Conservation (phyloP, 2,797 vertebrate species). For the Valencia hispanica region DNA sequence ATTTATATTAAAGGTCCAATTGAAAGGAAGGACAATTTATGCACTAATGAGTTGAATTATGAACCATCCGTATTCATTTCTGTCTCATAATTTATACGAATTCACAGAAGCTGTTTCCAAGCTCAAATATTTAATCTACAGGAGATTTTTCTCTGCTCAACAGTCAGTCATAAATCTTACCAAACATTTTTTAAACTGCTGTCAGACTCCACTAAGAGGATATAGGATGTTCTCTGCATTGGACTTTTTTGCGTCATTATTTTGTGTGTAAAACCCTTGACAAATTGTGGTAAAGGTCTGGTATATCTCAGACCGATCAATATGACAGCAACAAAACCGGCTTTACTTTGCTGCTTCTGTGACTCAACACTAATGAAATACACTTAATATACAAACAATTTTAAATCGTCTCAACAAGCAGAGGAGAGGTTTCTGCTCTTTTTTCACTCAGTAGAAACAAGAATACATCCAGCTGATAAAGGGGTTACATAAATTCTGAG, state of each 20-base stretch:
- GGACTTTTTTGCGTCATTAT: not conserved
- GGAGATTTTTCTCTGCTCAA: slow-evolving; percentile 33
- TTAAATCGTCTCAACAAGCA: not conserved
- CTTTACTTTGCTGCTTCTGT: not conserved
- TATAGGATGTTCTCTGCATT: not conserved
- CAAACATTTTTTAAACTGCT: slow-evolving; percentile 12
- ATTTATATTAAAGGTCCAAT: slow-evolving; percentile 76
- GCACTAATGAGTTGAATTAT: slow-evolving; percentile 68
- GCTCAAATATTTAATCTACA: slow-evolving; percentile 24
- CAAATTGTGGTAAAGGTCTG: not conserved
- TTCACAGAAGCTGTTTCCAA: slow-evolving; percentile 46
- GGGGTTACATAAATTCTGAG: not conserved
- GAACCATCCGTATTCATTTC: slow-evolving; percentile 53
- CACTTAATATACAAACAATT: not conserved
- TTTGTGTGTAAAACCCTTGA: not conserved
- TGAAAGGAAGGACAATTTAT: slow-evolving; percentile 62
- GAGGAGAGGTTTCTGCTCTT: not conserved
- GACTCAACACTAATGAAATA: not conserved
- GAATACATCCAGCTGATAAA: not conserved
- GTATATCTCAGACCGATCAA: not conserved
- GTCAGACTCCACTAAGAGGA: not conserved
- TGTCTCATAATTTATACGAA: slow-evolving; percentile 40
- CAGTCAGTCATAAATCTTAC: slow-evolving; percentile 46
- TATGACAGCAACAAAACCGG: not conserved
- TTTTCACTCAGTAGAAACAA: not conserved